Conservation (phyloP, 2,797 vertebrate genomes). For the Xiphophorus birchmanni region DNA sequence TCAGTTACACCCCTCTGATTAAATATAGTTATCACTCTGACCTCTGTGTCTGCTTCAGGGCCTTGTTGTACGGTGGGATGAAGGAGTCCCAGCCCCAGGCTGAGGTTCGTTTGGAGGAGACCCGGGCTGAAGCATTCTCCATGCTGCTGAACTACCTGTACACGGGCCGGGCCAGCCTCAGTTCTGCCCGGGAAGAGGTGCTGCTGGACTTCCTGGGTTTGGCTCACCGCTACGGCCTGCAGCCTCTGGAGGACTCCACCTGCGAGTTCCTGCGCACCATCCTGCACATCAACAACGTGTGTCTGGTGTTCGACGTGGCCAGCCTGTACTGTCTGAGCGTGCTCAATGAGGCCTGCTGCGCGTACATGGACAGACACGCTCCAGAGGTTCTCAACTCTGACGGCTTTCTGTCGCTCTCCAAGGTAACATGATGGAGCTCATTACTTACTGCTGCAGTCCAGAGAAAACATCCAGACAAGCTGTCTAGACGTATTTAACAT, state of each 20-base stretch:
- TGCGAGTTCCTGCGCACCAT: conserved; percentile 97
- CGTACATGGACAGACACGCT: conserved; percentile 95
- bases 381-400: conserved; percentile 92
- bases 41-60: conserved; percentile 74
- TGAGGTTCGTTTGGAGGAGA: conserved; percentile 94
- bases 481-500: background rate
- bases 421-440: conserved; percentile 77
- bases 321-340: conserved; percentile 91
- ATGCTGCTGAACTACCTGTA: conserved; percentile 97
- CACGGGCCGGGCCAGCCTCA: conserved; percentile 93
- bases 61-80: conserved; percentile 95
- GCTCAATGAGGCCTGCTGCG: conserved; percentile 91
- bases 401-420: conserved; percentile 91
- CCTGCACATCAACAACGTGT: conserved; percentile 94
- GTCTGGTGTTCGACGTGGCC: conserved; percentile 96
- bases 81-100: conserved; percentile 94
- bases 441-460: background rate
- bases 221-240: conserved; percentile 96
- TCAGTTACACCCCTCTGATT: background rate
- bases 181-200: conserved; percentile 93
- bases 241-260: conserved; percentile 94
- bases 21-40: background rate
- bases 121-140: conserved; percentile 92
- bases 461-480: background rate
- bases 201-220: conserved; percentile 95